Evolutionary conservation across 1,140 invertebrate genomes (phyloP), one percentile per base, ranked within the genome.

Genomic region (Musca domestica): DNA sequence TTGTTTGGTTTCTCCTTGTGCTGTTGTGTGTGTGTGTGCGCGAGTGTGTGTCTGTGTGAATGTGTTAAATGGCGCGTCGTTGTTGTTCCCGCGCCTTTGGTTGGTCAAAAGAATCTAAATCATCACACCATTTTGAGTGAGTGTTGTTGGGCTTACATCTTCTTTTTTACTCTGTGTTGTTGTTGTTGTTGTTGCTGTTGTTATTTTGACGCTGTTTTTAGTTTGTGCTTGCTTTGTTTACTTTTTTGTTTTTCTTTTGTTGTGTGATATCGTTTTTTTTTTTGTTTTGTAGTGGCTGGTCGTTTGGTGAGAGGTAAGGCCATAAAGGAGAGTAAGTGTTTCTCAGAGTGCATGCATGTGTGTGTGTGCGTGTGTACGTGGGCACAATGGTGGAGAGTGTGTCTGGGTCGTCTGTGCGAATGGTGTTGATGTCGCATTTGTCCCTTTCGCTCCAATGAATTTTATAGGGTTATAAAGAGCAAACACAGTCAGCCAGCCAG

Each of bases 91-190:
- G 23, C 41, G 52, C 52, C 52, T 41, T 25, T 56, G 41, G 20
- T 52, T 66, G 65, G 65, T 49, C 54, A 61, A 61, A n/a, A 48
- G 54, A 48, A 49, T 67, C 58, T 67, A 63, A 67, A 63, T 67
- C 63, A 64, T 64, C 56, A 49, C 66, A 67, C 66, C 54, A 67
- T 67, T 48, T 64, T 48, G 41, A 64, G 41, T 48, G n/a, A n/a
- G 63, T 48, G 47, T 41, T 47, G 46, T 20, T 64, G 12, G 12
- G 47, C 63, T 64, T 19, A 48, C 63, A 48, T 48, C 19, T 64
- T 25, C 15, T 25, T 64, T 23, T 15, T 19, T 7, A 9, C 12
- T 52, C n/a, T 51, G 51, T 64, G 25, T 30, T 64, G 17, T 14
- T 68, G 67, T 14, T 17, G 10, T 7, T 22, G 30, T 5, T 65